Evolutionary conservation across 2,888 invertebrate species (phyloP), one percentile per base, ranked within the genome.

Genomic region (Cryptophagus acutangulus): DNA sequence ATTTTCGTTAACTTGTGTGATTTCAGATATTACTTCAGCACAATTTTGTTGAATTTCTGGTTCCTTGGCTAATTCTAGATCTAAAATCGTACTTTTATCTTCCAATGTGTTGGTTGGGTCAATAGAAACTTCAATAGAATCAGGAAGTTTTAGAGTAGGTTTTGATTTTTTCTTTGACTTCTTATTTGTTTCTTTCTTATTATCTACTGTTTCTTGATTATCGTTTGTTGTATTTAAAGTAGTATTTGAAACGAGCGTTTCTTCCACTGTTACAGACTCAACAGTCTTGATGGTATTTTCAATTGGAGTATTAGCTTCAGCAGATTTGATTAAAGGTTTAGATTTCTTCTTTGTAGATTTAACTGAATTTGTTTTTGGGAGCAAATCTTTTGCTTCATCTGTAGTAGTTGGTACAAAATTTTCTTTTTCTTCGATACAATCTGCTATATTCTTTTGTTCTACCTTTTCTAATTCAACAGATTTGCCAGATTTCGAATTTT

Each of bases 131-230:
- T n/a, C n/a, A n/a, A n/a, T n/a, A n/a, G n/a, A n/a, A n/a, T n/a
- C n/a, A n/a, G n/a, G n/a, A n/a, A n/a, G n/a, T n/a, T n/a, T n/a
- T n/a, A n/a, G n/a, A 20, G 24, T 20, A 6, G 24, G 24, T 20
- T 20, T 20, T 20, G 6, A n/a, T n/a, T 20, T 20, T 20, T 6
- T 20, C n/a, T 20, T 20, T 20, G 24, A 20, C 29, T 36, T 35
- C 43, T 26, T 34, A 36, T 17, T 35, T 16, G 34, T 36, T 28
- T 43, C 40, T 33, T 43, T 43, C 33, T 40, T 39, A 29, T 28
- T 26, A 16, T 40, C 40, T 29, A 18, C 9, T 30, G 29, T 30
- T 25, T 35, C 40, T 17, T 24, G 31, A 18, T 3, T 26, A 6
- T 26, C 26, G 12, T 20, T 20, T 20, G 9, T 20, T 20, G 20